Evolutionary conservation across 2,888 invertebrate species (phyloP).

Genomic region (Nomada fucata): DNA sequence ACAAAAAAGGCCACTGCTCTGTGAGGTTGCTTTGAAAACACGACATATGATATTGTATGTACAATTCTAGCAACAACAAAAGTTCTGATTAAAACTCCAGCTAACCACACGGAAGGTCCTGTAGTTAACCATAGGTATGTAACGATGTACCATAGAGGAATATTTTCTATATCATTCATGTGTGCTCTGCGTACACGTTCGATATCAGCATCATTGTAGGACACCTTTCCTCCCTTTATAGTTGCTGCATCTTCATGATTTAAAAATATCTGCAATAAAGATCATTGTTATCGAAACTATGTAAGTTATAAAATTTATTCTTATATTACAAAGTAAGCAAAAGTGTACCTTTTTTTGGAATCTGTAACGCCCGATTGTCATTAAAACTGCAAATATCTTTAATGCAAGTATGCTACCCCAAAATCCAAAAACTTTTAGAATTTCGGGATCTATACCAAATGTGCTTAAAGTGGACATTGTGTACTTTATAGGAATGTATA

Average conservation of each 20-base stretch:
- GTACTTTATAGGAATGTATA: background rate
- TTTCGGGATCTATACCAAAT: constrained; percentile 50
- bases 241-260: constrained; percentile 73
- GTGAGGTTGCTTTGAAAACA: constrained; percentile 84
- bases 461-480: constrained; percentile 4
- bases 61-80: constrained; percentile 84
- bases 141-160: constrained; percentile 85
- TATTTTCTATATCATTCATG: constrained; percentile 87
- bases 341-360: constrained; percentile 72
- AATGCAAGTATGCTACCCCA: constrained; percentile 75
- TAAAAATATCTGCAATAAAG: constrained; percentile 71
- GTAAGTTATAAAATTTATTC: background rate
- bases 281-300: background rate
- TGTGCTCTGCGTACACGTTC: constrained; percentile 86
- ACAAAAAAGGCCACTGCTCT: constrained; percentile 84
- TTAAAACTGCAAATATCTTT: constrained; percentile 72
- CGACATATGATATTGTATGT: constrained; percentile 86
- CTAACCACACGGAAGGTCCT: constrained; percentile 83
- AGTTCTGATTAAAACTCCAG: constrained; percentile 84
- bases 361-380: constrained; percentile 71
- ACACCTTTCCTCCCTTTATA: constrained; percentile 41
- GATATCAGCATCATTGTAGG: constrained; percentile 83
- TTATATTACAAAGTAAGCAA: background rate
- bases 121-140: constrained; percentile 85
- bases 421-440: constrained; percentile 74